A percentile compares a stretch with the other conserved stretches of the same genome.
phyloP scores from a whole-genome alignment of 2,888 invertebrate genomes.

The Acrobasis repandana region DNA sequence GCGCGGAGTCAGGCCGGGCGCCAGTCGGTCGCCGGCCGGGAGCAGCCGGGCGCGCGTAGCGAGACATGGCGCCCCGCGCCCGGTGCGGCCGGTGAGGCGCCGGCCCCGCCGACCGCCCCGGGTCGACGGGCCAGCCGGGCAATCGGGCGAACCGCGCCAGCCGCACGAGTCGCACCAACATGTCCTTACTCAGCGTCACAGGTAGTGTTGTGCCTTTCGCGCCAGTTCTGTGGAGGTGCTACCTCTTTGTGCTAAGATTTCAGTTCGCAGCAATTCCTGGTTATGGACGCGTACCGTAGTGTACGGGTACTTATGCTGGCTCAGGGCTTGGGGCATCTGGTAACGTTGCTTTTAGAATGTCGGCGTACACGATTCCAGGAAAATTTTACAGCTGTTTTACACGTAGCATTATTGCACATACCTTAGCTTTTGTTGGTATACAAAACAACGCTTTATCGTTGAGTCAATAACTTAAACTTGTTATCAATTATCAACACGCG shows the following conservation, averaged over 20 bases:
- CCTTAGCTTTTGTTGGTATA: neutral
- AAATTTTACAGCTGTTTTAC: neutral
- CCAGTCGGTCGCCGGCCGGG: slow-evolving; percentile 77
- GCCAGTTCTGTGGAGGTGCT: slow-evolving; percentile 39
- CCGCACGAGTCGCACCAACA: slow-evolving; percentile 63
- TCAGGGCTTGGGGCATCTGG: slow-evolving; percentile 25
- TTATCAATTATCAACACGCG: neutral
- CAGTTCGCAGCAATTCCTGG: slow-evolving; percentile 54
- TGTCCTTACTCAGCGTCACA: slow-evolving; percentile 83
- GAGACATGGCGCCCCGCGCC: slow-evolving; percentile 75
- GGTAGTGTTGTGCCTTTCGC: slow-evolving; percentile 60
- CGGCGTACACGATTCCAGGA: slow-evolving; percentile 21
- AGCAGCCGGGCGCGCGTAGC: slow-evolving; percentile 72
- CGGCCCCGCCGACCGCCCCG: slow-evolving; percentile 82
- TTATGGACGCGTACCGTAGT: slow-evolving; percentile 57
- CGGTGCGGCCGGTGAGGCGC: slow-evolving; percentile 79
- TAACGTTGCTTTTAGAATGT: slow-evolving; percentile 3
- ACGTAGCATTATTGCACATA: neutral
- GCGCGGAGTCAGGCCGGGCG: slow-evolving; percentile 48
- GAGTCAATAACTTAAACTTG: neutral
- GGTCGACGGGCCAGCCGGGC: slow-evolving; percentile 79
- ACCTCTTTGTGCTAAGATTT: slow-evolving; percentile 52
- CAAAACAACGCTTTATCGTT: neutral
- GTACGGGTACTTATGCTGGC: slow-evolving; percentile 50
- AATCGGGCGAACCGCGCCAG: slow-evolving; percentile 30